Evolutionary conservation across 2,797 vertebrate genomes (phyloP), one percentile per base, ranked within the genome.

Genomic region (Chiloscyllium punctatum): DNA sequence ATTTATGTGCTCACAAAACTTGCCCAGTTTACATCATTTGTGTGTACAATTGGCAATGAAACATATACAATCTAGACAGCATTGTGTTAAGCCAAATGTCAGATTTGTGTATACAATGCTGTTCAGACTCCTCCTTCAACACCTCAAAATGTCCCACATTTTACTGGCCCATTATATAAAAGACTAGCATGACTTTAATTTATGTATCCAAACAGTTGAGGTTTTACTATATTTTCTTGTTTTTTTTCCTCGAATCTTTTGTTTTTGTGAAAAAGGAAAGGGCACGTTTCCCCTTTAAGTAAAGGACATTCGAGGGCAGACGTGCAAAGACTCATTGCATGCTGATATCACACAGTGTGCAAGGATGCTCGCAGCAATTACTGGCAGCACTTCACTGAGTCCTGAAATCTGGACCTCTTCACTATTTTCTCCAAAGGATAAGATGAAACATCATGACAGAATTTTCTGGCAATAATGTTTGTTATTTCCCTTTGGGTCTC

Each of bases 401-500:
- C 37, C n/a, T 84, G 82, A 84, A 84, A 84, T 23, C 82, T 48
- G 82, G 82, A 23, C 82, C 82, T 37, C 66, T 42, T 92, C 37
- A 37, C 57, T 91, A 69, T 69, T 92, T 92, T 92, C 90, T 92
- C 66, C 66, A 23, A 92, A 92, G 90, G 88, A 91, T 91, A 91
- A 66, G 57, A 91, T 66, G 87, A 92, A 92, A 92, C n/a, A 92
- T 92, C 66, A 92, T 92, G 90, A 92, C 90, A 69, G 66, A n/a
- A 69, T 92, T 92, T 92, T 92, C 62, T 92, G 90, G 90, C 90
- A 92, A 69, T 69, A 69, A 92, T 91, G 88, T 91, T 91, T 91
- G 88, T 69, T 92, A 92, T 69, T 68, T 92, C 62, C 62, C 66
- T 69, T 92, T 37, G 66, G 62, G n/a, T 92, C 66, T 18, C 30